These are phyloP conservation scores for Mimumesa dahlbomi DNA, from an alignment of 2,888 invertebrate species.

Conservation along the genomic window DNA sequence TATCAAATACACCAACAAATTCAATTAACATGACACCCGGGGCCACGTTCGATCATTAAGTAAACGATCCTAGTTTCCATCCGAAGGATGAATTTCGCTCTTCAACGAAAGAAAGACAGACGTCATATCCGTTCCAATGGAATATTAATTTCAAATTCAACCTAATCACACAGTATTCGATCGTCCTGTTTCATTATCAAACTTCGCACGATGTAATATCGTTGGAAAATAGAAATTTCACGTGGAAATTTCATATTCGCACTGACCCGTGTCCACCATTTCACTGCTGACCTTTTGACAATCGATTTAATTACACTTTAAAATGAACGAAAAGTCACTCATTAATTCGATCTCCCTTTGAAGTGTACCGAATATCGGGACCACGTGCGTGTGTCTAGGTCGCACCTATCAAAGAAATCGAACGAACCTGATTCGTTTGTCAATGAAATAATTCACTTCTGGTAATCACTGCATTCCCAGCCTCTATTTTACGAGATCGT, in stretches of 20 bases:
- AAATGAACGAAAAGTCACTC: constrained; percentile 9
- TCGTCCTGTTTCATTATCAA: too few relatives aligned
- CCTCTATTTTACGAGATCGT: neutral
- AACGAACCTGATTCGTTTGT: too few relatives aligned
- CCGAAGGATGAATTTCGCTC: too few relatives aligned
- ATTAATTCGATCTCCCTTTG: constrained; percentile 8
- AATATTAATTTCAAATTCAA: too few relatives aligned
- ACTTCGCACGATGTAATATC: too few relatives aligned
- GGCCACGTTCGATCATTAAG: neutral
- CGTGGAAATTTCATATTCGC: neutral
- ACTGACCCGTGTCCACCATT: neutral
- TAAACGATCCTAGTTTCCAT: too few relatives aligned
- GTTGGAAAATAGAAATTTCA: neutral
- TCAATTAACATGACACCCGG: constrained; percentile 1
- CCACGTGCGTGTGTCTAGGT: too few relatives aligned
- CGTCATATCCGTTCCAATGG: too few relatives aligned
- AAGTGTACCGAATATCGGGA: neutral
- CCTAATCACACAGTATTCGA: too few relatives aligned
- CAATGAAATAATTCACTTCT: too few relatives aligned
- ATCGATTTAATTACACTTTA: constrained; percentile 9
- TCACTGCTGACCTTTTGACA: neutral
- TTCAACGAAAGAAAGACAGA: too few relatives aligned
- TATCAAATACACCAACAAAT: constrained; percentile 3
- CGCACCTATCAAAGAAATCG: too few relatives aligned
- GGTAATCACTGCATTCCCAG: neutral